Conservation (phyloP, 2,888 invertebrate genomes). For the Oxyteleia sp. region DNA sequence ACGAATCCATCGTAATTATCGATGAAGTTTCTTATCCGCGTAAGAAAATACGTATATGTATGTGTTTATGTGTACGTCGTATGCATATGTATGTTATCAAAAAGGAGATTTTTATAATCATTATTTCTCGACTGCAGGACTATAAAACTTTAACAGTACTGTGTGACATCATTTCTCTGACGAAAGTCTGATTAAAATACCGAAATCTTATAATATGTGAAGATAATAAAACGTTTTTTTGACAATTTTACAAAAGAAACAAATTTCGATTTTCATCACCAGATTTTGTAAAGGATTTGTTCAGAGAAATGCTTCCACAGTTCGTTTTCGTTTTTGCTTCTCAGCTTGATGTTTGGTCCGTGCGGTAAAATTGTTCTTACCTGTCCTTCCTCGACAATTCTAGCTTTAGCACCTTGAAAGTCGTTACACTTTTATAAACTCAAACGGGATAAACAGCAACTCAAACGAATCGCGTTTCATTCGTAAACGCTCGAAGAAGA, state of each 20-base stretch:
- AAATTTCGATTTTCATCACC: no score
- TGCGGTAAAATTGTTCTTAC: no score
- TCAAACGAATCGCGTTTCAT: background rate
- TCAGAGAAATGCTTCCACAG: no score
- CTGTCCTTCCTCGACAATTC: no score
- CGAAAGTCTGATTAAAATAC: no score
- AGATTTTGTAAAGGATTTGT: no score
- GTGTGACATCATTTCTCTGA: background rate
- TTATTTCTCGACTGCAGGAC: slow-evolving; percentile 13
- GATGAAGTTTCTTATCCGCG: slow-evolving; percentile 16
- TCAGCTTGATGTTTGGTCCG: no score
- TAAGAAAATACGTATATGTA: slow-evolving; percentile 27
- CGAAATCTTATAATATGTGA: no score
- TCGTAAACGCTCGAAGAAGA: slow-evolving; percentile 30
- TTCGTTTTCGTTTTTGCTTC: no score
- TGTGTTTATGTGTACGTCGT: slow-evolving; percentile 13
- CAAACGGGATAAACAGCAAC: slow-evolving; percentile 19
- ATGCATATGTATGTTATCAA: slow-evolving; percentile 8
- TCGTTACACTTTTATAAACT: background rate
- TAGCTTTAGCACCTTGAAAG: slow-evolving; percentile 25
- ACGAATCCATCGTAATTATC: slow-evolving; percentile 30
- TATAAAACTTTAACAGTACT: slow-evolving; percentile 9
- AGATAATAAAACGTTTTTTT: no score
- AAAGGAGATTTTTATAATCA: slow-evolving; percentile 23
- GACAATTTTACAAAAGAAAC: no score